These are phyloP conservation scores for Zaprionus taronus DNA, from an alignment of 1,140 invertebrate species.

Conservation along the genomic window DNA sequence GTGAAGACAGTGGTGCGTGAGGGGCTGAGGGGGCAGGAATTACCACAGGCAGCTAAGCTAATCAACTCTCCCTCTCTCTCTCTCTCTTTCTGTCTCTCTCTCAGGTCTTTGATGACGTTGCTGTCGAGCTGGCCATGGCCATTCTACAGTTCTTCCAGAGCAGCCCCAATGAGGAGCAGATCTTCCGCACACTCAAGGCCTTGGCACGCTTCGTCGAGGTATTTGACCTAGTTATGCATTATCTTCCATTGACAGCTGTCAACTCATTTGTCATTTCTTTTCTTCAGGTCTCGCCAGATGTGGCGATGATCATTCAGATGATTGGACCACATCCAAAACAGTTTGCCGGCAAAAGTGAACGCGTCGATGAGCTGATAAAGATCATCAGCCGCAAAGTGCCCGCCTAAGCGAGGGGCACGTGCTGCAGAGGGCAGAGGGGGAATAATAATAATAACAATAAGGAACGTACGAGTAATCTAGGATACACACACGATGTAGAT, in stretches of 20 bases:
- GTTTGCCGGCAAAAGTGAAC: conserved; percentile 91
- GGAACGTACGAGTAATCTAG: conserved; percentile 28
- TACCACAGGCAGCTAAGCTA: not conserved
- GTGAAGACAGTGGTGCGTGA: conserved; percentile 97
- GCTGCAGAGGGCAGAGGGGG: not conserved
- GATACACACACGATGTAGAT: conserved; percentile 59
- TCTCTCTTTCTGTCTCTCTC: not conserved
- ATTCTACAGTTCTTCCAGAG: conserved; percentile 94
- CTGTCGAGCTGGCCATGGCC: conserved; percentile 96
- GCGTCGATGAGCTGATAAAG: conserved; percentile 92
- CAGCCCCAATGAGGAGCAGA: conserved; percentile 91
- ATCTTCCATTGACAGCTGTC: conserved; percentile 61
- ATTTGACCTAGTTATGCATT: conserved; percentile 71
- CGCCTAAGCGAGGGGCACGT: conserved; percentile 54
- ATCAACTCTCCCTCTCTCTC: not conserved
- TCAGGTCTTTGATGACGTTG: conserved; percentile 96
- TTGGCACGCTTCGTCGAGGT: conserved; percentile 92
- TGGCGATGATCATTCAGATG: conserved; percentile 95
- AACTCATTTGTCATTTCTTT: conserved; percentile 40
- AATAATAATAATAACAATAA: not conserved
- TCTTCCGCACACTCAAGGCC: conserved; percentile 92
- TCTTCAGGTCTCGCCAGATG: conserved; percentile 87
- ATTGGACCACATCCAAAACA: conserved; percentile 94
- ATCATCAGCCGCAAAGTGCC: conserved; percentile 88
- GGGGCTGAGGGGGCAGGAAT: not conserved